Evolutionary conservation across 2,888 invertebrate species (phyloP).

Genomic region (Chloroclysta siterata): DNA sequence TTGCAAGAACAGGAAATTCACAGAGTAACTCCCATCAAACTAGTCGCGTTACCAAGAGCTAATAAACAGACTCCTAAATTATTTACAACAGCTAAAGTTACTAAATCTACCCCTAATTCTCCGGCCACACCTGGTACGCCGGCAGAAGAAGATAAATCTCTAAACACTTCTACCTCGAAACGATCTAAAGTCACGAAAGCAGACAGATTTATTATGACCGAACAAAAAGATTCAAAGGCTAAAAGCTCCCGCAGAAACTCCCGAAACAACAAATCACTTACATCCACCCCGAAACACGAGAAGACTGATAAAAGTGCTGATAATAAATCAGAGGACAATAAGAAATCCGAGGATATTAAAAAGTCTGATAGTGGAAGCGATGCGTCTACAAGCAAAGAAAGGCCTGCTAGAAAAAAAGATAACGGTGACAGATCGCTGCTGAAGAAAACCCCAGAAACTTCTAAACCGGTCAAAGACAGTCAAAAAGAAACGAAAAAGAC

Average conservation of each 20-base stretch:
- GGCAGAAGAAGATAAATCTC: conserved; percentile 17
- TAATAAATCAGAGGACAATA: background rate
- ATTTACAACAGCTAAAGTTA: conserved; percentile 39
- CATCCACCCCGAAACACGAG: conserved; percentile 38
- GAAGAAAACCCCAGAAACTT: conserved; percentile 35
- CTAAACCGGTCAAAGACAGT: conserved; percentile 56
- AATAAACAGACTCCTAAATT: conserved; percentile 43
- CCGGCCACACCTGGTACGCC: conserved; percentile 22
- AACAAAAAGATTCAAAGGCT: conserved; percentile 44
- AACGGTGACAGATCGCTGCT: conserved; percentile 40
- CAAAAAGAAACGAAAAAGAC: conserved; percentile 46
- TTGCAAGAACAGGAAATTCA: conserved; percentile 41
- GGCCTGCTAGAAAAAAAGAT: conserved; percentile 46
- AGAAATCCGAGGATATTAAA: conserved; percentile 33
- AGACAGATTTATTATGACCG: conserved; percentile 43
- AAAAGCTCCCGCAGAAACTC: conserved; percentile 24
- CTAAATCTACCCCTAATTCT: conserved; percentile 39
- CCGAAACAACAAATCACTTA: conserved; percentile 52
- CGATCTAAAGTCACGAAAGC: conserved; percentile 33
- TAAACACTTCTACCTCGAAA: conserved; percentile 33
- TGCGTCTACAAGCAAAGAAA: conserved; percentile 42
- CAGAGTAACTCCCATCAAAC: conserved; percentile 55
- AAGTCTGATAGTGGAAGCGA: conserved; percentile 33
- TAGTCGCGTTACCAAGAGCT: conserved; percentile 53
- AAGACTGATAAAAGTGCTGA: conserved; percentile 34